A percentile compares a stretch with the other conserved stretches of the same genome.
Conservation (phyloP, 2,113 vertebrate species). For the Chaetura pelagica region DNA sequence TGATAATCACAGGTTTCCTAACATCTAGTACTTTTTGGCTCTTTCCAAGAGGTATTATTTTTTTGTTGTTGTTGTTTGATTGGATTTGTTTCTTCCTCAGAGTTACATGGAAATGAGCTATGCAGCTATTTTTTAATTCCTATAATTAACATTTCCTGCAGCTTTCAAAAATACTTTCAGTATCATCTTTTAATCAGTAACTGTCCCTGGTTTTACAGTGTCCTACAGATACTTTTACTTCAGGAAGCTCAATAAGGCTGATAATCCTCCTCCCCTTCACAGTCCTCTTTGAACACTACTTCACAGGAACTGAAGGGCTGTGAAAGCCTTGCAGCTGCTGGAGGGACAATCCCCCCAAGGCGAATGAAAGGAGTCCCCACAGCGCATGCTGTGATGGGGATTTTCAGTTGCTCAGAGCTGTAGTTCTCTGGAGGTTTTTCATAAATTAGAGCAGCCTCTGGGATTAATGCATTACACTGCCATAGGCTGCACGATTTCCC, state of each 20-base stretch:
- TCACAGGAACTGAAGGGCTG: neutral
- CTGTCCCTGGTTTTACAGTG: neutral
- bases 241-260: neutral
- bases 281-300: neutral
- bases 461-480: neutral
- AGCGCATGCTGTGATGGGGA: neutral
- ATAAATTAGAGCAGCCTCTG: neutral
- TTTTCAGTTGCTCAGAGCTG: neutral
- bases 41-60: neutral
- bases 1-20: neutral
- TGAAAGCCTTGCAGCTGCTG: neutral
- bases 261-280: neutral
- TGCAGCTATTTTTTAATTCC: neutral
- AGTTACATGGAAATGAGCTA: neutral
- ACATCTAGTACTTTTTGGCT: neutral
- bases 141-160: neutral
- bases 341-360: neutral
- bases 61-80: neutral
- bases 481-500: neutral
- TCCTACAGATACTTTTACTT: neutral
- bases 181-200: neutral
- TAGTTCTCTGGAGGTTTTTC: neutral
- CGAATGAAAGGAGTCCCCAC: neutral
- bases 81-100: neutral
- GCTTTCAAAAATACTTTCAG: neutral